Percentiles rank a stretch among this genome's conserved stretches.
phyloP scores from a whole-genome alignment of 2,113 vertebrate genomes.

The Dromaius novaehollandiae region DNA sequence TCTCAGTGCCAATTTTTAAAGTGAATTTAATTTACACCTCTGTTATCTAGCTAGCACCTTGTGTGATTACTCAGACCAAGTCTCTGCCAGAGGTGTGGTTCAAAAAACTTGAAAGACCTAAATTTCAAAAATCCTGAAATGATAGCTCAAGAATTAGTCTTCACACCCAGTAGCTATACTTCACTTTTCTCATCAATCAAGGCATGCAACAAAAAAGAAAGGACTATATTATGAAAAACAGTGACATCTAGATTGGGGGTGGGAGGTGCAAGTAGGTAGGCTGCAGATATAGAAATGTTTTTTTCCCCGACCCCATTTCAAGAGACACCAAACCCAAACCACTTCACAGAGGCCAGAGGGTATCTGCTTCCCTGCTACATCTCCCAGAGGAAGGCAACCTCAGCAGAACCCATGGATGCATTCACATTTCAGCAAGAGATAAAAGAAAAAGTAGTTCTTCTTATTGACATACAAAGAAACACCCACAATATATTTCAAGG shows the following conservation, averaged over 20 bases:
- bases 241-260: not conserved
- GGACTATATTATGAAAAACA: not conserved
- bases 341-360: not conserved
- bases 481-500: not conserved
- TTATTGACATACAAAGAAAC: conserved; percentile 11
- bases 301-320: not conserved
- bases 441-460: not conserved
- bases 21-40: not conserved
- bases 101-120: not conserved
- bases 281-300: not conserved
- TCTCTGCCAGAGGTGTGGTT: not conserved
- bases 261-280: not conserved
- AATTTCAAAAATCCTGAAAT: not conserved
- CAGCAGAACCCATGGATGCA: not conserved
- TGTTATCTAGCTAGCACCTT: not conserved
- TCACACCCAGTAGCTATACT: not conserved
- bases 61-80: not conserved
- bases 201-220: not conserved
- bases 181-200: not conserved
- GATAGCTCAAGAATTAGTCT: not conserved
- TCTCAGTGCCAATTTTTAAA: not conserved
- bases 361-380: not conserved
- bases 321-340: not conserved
- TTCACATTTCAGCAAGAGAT: not conserved
- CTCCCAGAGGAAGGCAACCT: not conserved